Percentiles rank a stretch among this genome's conserved stretches.
phyloP scores from a whole-genome alignment of 2,113 vertebrate genomes.

The Phalacrocorax pelagicus region DNA sequence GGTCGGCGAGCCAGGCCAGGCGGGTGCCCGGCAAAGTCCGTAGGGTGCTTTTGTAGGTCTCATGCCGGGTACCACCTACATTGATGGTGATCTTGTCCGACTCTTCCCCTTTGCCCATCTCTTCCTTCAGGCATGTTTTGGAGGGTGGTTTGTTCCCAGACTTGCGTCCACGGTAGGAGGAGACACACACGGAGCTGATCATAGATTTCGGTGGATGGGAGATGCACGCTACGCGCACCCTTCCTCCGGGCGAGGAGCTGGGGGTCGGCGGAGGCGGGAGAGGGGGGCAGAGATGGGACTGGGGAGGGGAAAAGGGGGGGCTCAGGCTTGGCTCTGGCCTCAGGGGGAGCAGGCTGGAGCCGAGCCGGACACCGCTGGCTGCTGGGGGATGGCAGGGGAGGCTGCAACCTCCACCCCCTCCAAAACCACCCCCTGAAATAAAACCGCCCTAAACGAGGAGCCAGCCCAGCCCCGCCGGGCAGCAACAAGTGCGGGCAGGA shows the following conservation, averaged over 20 bases:
- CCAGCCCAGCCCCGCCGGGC: not conserved
- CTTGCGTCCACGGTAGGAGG: constrained; percentile 98
- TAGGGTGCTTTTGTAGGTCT: constrained; percentile 96
- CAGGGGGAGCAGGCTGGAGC: not conserved
- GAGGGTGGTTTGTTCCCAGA: constrained; percentile 97
- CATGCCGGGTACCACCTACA: constrained; percentile 94
- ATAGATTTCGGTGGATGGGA: constrained; percentile 79
- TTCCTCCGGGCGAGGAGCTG: constrained; percentile 68
- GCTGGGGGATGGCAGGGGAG: not conserved
- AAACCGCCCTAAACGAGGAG: not conserved
- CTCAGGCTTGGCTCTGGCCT: not conserved
- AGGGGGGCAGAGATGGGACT: constrained; percentile 18
- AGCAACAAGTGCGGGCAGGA: constrained; percentile 49
- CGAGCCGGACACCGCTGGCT: not conserved
- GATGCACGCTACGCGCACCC: constrained; percentile 70
- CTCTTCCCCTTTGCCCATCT: constrained; percentile 93
- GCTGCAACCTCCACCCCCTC: constrained; percentile 40
- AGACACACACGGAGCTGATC: constrained; percentile 99
- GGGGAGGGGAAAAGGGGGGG: not conserved
- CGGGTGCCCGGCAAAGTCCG: constrained; percentile 93
- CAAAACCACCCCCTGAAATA: not conserved
- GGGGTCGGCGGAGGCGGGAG: constrained; percentile 22
- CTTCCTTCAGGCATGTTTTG: constrained; percentile 99
- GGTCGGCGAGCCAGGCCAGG: constrained; percentile 91
- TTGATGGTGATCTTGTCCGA: constrained; percentile 96